These are phyloP conservation scores for Gari tellinella DNA, from an alignment of 2,888 invertebrate species.

Conservation along the genomic window DNA sequence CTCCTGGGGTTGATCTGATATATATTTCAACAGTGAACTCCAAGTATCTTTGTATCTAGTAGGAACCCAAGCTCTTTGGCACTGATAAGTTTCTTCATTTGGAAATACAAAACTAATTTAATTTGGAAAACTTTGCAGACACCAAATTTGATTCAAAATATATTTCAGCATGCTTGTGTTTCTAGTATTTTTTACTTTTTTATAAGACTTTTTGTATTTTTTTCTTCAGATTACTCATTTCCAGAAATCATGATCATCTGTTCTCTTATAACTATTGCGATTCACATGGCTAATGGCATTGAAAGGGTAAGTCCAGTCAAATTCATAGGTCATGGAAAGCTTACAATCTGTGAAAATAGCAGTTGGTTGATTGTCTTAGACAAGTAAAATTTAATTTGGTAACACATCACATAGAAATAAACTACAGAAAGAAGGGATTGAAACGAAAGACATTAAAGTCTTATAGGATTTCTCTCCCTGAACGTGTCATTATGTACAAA, in stretches of 20 bases:
- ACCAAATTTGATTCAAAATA: background rate
- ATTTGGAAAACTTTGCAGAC: background rate
- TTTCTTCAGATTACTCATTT: conserved; percentile 94
- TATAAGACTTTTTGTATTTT: background rate
- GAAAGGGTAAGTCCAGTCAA: conserved; percentile 30
- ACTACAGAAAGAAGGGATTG: no score
- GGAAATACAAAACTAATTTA: background rate
- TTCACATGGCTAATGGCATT: conserved; percentile 90
- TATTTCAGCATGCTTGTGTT: background rate
- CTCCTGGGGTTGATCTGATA: no score
- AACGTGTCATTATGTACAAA: no score
- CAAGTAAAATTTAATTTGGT: no score
- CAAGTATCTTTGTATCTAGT: no score
- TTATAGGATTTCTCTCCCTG: no score
- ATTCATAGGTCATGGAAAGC: no score
- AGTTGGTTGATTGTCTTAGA: no score
- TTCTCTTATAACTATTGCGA: conserved; percentile 96
- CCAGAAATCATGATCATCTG: conserved; percentile 96
- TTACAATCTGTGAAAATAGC: no score
- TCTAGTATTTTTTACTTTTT: background rate
- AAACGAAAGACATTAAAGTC: no score
- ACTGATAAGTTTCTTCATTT: background rate
- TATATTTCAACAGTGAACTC: no score
- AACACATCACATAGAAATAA: no score
- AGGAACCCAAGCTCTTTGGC: background rate